Evolutionary conservation across 30 jellyfish, hydroid and myxozoan species (phyloP).

Genomic region (Aurelia sp.): DNA sequence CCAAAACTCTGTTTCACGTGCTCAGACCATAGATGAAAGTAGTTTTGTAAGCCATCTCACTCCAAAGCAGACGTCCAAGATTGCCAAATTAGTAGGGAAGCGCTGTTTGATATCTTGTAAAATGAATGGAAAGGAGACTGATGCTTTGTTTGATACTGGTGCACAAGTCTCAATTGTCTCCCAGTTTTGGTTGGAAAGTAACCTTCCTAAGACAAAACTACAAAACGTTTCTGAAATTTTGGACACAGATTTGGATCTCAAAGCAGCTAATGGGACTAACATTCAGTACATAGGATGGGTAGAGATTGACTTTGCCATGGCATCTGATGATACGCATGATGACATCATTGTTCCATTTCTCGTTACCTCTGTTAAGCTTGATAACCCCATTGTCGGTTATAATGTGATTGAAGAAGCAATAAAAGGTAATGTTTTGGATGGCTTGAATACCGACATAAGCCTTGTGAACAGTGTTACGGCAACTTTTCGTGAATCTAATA

Average conservation of each 20-base stretch:
- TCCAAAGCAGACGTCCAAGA: constrained; percentile 21
- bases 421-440: background rate
- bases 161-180: constrained; percentile 43
- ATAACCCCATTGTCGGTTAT: background rate
- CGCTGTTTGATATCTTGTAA: constrained; percentile 7
- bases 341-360: too few relatives aligned
- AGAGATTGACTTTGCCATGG: too few relatives aligned
- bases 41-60: constrained; percentile 27
- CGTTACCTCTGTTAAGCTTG: background rate
- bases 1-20: background rate
- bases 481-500: constrained; percentile 1
- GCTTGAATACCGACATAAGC: background rate
- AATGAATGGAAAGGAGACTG: constrained; percentile 1
- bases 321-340: too few relatives aligned
- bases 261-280: constrained; percentile 47
- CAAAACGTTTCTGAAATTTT: constrained; percentile 29
- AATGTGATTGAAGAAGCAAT: background rate
- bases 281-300: constrained; percentile 16
- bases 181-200: constrained; percentile 14
- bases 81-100: constrained; percentile 28
- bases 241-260: constrained; percentile 5
- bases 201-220: constrained; percentile 6
- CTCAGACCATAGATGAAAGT: background rate
- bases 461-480: background rate
- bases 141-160: constrained; percentile 44